Evolutionary conservation across 2,113 vertebrate species (phyloP).

Genomic region (Antigone vipio): DNA sequence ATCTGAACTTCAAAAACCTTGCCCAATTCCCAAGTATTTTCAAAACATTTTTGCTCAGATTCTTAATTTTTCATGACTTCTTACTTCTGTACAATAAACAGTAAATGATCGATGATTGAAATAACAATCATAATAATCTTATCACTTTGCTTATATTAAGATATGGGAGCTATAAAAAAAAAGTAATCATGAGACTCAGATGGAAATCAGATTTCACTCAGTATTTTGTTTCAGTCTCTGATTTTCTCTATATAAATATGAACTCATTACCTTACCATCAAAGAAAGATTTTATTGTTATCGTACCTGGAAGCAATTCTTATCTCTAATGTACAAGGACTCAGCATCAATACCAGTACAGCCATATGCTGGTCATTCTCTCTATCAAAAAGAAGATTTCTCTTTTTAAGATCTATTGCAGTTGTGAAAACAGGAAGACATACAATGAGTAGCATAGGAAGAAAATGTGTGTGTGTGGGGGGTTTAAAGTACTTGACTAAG

Average conservation of each 20-base stretch:
- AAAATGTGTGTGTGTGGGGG: neutral
- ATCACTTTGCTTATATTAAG: neutral
- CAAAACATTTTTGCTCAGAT: neutral
- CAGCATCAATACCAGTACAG: neutral
- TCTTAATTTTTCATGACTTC: neutral
- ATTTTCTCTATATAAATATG: constrained; percentile 38
- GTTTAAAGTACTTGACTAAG: neutral
- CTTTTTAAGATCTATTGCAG: constrained; percentile 11
- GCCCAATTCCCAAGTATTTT: neutral
- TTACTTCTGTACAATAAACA: neutral
- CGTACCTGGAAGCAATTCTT: constrained; percentile 53
- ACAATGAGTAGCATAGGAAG: neutral
- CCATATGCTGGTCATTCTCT: neutral
- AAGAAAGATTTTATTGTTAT: constrained; percentile 25
- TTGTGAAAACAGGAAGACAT: constrained; percentile 52
- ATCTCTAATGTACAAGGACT: neutral
- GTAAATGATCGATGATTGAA: neutral
- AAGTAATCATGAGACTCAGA: neutral
- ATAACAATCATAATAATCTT: neutral
- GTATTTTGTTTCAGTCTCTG: neutral
- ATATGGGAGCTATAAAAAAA: neutral
- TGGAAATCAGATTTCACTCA: neutral
- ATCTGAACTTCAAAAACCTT: neutral
- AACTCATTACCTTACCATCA: neutral
- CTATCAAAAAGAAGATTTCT: neutral